Conservation (phyloP, 53 echinoderm and acorn worm genomes). For the Hippasteria phrygiana region DNA sequence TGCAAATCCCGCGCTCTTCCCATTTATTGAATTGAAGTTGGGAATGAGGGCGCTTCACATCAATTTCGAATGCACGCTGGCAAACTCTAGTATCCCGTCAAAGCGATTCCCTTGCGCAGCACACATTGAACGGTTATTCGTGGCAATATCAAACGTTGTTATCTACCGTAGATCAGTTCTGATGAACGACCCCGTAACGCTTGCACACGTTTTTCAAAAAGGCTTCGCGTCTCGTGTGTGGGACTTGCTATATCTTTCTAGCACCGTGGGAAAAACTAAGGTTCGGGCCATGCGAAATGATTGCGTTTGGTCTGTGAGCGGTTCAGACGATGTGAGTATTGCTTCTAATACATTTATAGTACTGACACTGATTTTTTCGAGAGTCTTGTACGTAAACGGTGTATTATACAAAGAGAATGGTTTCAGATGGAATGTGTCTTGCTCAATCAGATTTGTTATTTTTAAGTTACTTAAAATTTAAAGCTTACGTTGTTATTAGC, state of each 20-base stretch:
- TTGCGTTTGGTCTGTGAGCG: slow-evolving; percentile 1
- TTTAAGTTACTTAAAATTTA: no score
- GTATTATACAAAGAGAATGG: not conserved
- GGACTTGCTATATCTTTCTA: not conserved
- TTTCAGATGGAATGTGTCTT: no score
- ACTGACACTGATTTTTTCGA: not conserved
- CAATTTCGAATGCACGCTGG: not conserved
- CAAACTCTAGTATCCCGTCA: no score
- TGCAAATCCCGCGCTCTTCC: not conserved
- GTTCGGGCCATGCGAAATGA: not conserved
- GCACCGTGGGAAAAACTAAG: not conserved
- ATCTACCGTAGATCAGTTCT: not conserved
- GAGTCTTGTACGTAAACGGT: not conserved
- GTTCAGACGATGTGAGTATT: slow-evolving; percentile 19
- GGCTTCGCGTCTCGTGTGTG: not conserved
- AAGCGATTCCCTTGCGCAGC: no score
- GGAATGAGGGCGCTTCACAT: not conserved
- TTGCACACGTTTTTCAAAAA: not conserved
- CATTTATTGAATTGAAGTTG: not conserved
- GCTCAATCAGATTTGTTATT: no score
- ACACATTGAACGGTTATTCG: not conserved
- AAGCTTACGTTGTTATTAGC: no score
- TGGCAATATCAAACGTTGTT: not conserved
- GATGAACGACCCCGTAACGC: slow-evolving; percentile 5
- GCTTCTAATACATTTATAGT: not conserved